Conservation (phyloP, 2,888 invertebrate genomes). For the Spilarctia lutea region DNA sequence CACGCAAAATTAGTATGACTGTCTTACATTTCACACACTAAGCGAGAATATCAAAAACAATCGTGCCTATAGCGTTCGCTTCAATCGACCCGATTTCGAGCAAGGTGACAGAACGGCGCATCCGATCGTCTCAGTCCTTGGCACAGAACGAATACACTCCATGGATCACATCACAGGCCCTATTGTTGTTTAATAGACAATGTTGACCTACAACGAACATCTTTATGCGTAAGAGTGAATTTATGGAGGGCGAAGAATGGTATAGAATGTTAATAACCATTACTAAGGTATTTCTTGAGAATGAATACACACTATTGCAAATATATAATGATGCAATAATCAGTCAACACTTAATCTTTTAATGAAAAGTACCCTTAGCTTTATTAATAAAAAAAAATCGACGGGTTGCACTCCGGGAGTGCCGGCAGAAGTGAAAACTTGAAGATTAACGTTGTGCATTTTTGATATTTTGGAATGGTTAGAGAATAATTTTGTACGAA, state of each 20-base stretch:
- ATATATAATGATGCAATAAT: not conserved
- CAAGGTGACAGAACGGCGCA: slow-evolving; percentile 76
- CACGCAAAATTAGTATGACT: too few species aligned
- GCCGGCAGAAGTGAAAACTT: too few species aligned
- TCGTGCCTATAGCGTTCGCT: slow-evolving; percentile 43
- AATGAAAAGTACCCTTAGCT: not conserved
- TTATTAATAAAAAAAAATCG: too few species aligned
- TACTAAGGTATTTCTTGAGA: slow-evolving; percentile 28
- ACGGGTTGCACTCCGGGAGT: too few species aligned
- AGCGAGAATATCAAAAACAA: not conserved
- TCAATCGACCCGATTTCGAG: slow-evolving; percentile 69
- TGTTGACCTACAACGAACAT: slow-evolving; percentile 68
- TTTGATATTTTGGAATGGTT: too few species aligned
- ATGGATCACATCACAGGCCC: slow-evolving; percentile 73
- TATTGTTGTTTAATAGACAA: slow-evolving; percentile 75
- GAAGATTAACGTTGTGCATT: too few species aligned
- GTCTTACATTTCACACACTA: not conserved
- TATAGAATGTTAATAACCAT: slow-evolving; percentile 47
- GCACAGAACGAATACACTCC: slow-evolving; percentile 70
- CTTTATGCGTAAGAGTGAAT: slow-evolving; percentile 60
- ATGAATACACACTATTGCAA: not conserved
- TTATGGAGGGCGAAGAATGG: slow-evolving; percentile 51
- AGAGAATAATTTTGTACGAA: too few species aligned
- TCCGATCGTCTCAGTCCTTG: slow-evolving; percentile 79
- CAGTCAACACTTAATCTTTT: not conserved